phyloP scores from a whole-genome alignment of 2,888 invertebrate genomes.

The Patella caerulea region DNA sequence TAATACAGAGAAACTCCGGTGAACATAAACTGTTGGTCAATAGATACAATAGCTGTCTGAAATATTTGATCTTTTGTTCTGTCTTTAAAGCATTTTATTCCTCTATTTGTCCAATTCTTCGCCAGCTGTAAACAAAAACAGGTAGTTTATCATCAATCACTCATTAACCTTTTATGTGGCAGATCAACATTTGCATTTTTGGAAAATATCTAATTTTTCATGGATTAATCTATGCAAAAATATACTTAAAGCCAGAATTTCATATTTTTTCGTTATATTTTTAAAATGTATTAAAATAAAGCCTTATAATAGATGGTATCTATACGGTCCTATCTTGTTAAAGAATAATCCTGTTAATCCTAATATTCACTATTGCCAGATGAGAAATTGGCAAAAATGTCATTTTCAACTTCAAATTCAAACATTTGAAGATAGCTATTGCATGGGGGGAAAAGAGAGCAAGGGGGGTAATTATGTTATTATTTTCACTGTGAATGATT shows the following conservation, averaged over 20 bases:
- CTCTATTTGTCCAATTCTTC: conserved; percentile 51
- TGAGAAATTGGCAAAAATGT: too few species aligned
- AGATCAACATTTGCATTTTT: not conserved
- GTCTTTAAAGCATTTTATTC: conserved; percentile 44
- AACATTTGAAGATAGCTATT: too few species aligned
- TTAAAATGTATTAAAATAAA: too few species aligned
- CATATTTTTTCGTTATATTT: too few species aligned
- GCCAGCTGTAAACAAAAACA: conserved; percentile 45
- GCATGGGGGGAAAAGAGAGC: too few species aligned
- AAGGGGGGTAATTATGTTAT: too few species aligned
- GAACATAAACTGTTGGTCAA: conserved; percentile 31
- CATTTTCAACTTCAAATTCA: too few species aligned
- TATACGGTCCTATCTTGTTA: too few species aligned
- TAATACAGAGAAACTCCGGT: conserved; percentile 40
- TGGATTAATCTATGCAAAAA: not conserved
- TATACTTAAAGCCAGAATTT: not conserved
- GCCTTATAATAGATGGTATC: too few species aligned
- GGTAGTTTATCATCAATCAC: not conserved
- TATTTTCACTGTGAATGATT: too few species aligned
- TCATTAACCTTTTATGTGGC: not conserved
- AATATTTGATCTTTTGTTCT: conserved; percentile 34
- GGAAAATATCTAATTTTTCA: not conserved
- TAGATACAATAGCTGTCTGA: conserved; percentile 40
- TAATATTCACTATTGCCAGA: too few species aligned
- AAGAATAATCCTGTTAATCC: too few species aligned